Percentiles rank a stretch among this genome's conserved stretches.
Evolutionary conservation across 2,888 invertebrate species (phyloP).

Genomic region (Emmelina monodactyla): DNA sequence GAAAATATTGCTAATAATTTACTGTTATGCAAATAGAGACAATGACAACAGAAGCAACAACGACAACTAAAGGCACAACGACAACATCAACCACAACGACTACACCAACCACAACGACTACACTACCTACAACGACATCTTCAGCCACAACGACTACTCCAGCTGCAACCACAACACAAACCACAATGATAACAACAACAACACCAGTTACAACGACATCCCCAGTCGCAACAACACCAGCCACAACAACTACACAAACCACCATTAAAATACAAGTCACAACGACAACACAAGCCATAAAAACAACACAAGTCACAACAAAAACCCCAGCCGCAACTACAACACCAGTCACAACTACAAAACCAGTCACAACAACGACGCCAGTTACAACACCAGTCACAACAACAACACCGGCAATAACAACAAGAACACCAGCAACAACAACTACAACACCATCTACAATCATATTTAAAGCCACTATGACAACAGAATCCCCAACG

Average conservation of each 20-base stretch:
- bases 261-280: not conserved
- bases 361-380: too few relatives aligned
- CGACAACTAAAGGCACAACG: not conserved
- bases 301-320: too few relatives aligned
- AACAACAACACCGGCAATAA: not conserved
- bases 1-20: too few relatives aligned
- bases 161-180: constrained; percentile 4
- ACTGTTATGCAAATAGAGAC: too few relatives aligned
- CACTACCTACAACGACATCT: not conserved
- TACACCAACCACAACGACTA: not conserved
- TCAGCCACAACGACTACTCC: constrained; percentile 4
- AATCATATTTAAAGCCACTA: too few relatives aligned
- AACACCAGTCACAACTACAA: not conserved
- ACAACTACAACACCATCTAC: not conserved
- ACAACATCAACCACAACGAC: constrained; percentile 5
- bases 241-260: not conserved
- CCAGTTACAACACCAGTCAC: not conserved
- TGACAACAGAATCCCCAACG: too few relatives aligned
- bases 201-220: constrained; percentile 1
- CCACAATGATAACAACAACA: constrained; percentile 2
- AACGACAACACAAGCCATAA: not conserved
- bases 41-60: too few relatives aligned
- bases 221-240: constrained; percentile 1
- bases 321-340: not conserved
- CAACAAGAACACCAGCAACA: too few relatives aligned